These are phyloP conservation scores for Rallus crepitans DNA, from an alignment of 2,797 vertebrate genomes.

Conservation along the genomic window DNA sequence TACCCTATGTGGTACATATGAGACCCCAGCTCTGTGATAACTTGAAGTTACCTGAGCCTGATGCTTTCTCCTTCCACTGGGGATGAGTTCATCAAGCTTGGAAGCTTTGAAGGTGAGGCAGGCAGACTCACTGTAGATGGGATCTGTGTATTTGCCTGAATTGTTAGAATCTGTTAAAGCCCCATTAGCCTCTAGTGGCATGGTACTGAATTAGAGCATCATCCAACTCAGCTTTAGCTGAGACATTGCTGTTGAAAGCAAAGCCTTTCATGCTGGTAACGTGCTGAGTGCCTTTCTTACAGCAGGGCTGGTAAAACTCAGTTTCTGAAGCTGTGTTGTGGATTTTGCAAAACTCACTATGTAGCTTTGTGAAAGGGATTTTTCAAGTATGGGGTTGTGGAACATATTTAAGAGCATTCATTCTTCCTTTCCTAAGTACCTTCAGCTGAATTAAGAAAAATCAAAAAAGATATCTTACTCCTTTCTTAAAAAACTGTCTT, in stretches of 20 bases:
- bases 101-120: neutral
- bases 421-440: neutral
- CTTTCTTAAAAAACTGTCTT: neutral
- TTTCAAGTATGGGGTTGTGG: neutral
- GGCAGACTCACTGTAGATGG: neutral
- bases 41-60: neutral
- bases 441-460: neutral
- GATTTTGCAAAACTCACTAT: neutral
- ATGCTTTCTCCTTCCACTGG: neutral
- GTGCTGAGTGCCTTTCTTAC: neutral
- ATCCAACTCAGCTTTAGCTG: neutral
- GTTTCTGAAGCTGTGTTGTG: neutral
- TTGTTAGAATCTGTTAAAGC: neutral
- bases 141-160: neutral
- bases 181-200: rapidly evolving
- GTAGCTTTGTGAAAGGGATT: neutral
- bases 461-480: neutral
- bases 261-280: neutral
- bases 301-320: neutral
- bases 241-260: neutral
- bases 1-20: neutral
- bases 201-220: neutral
- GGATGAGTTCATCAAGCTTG: neutral
- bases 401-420: neutral
- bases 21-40: neutral